phyloP scores from a whole-genome alignment of 2,888 invertebrate species.

The Torymus tubicola region DNA sequence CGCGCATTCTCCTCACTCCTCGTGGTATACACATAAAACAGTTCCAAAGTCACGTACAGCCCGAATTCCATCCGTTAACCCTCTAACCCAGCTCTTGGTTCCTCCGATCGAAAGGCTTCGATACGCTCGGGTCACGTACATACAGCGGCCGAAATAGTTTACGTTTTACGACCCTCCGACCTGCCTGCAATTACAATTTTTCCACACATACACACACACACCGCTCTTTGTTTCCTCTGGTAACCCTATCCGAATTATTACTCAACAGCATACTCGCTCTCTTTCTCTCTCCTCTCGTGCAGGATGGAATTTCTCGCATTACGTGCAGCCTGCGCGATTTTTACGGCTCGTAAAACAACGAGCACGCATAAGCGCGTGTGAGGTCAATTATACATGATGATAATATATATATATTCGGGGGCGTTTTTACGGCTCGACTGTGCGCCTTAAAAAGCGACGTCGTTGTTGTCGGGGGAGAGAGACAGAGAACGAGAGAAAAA shows the following conservation, averaged over 20 bases:
- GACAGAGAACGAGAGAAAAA: too few relatives aligned
- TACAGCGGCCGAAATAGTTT: too few relatives aligned
- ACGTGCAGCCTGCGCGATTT: conserved; percentile 42
- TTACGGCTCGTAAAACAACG: conserved; percentile 39
- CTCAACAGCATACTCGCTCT: conserved; percentile 31
- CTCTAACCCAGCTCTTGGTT: too few relatives aligned
- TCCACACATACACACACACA: too few relatives aligned
- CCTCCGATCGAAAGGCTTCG: too few relatives aligned
- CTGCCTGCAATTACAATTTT: too few relatives aligned
- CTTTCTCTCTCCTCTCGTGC: neutral
- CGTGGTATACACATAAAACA: too few relatives aligned
- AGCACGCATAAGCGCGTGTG: neutral
- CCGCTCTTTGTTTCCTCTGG: neutral
- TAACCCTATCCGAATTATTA: conserved; percentile 45
- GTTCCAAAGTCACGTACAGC: too few relatives aligned
- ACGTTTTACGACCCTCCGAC: too few relatives aligned
- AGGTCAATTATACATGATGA: conserved; percentile 32
- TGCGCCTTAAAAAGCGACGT: neutral
- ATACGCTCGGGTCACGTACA: too few relatives aligned
- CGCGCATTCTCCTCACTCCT: too few relatives aligned
- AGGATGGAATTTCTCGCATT: conserved; percentile 31
- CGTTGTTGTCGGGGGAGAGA: neutral
- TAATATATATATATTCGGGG: conserved; percentile 30
- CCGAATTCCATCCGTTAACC: too few relatives aligned
- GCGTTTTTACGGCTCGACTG: neutral